Evolutionary conservation across 23 tunicate species (phyloP).

Genomic region (Aplidium turbinatum): DNA sequence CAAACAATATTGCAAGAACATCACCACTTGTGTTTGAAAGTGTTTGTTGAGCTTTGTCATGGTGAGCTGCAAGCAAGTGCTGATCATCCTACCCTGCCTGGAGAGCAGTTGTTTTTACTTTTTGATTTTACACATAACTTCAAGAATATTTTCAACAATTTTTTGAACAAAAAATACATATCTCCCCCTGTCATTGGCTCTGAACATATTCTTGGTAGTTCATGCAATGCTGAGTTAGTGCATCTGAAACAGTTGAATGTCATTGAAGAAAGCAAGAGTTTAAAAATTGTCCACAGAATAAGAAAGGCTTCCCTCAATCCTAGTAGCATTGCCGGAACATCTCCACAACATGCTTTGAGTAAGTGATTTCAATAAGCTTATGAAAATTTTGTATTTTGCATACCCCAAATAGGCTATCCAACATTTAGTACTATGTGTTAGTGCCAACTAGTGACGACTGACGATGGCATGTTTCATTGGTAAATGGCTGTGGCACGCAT

Average conservation of each 20-base stretch:
- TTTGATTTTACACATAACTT: conserved; percentile 30
- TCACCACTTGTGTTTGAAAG: too few relatives aligned
- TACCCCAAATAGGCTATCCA: too few relatives aligned
- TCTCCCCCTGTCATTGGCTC: conserved; percentile 9
- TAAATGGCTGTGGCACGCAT: too few relatives aligned
- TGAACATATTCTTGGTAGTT: conserved; percentile 23
- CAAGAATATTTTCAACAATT: conserved; percentile 14
- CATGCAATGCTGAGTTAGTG: conserved; percentile 30
- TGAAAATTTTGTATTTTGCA: too few relatives aligned
- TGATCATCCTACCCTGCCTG: conserved; percentile 16
- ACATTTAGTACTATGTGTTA: too few relatives aligned
- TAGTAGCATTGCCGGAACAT: conserved; percentile 20
- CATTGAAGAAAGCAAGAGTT: conserved; percentile 11
- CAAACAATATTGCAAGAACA: too few relatives aligned
- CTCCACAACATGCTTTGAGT: conserved; percentile 11
- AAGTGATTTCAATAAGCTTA: background rate
- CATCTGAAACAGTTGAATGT: conserved; percentile 17
- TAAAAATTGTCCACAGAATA: conserved; percentile 7
- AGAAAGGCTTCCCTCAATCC: conserved; percentile 22
- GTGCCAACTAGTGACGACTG: too few relatives aligned
- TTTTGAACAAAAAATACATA: conserved; percentile 8
- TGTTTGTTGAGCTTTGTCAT: conserved; percentile 16
- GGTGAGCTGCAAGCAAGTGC: conserved; percentile 13
- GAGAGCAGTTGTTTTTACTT: conserved; percentile 10
- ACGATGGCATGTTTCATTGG: too few relatives aligned